phyloP scores from a whole-genome alignment of 2,888 invertebrate genomes.

The Torymus auratus region DNA sequence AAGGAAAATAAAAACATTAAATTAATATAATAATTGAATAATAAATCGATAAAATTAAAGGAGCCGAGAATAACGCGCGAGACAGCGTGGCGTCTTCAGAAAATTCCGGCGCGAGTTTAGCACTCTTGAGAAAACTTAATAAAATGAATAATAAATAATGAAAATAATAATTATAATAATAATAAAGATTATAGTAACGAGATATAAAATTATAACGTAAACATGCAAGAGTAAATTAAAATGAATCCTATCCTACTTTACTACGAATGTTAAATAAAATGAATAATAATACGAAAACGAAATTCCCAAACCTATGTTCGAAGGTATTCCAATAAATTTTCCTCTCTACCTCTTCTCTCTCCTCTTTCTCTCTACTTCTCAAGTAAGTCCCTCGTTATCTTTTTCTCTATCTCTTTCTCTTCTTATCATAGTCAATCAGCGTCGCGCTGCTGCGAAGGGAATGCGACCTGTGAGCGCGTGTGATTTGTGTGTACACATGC shows the following conservation, averaged over 20 bases:
- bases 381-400: slow-evolving; percentile 22
- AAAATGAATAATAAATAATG: slow-evolving; percentile 24
- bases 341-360: slow-evolving; percentile 44
- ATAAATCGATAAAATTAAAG: slow-evolving; percentile 12
- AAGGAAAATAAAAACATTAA: slow-evolving; percentile 29
- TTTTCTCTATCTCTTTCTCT: slow-evolving; percentile 34
- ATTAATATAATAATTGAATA: slow-evolving; percentile 4
- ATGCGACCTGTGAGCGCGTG: neutral
- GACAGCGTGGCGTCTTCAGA: neutral
- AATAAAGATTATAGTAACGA: slow-evolving; percentile 16
- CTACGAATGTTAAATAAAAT: slow-evolving; percentile 9
- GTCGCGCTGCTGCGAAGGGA: slow-evolving; percentile 1
- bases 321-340: slow-evolving; percentile 45
- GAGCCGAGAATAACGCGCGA: neutral
- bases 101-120: slow-evolving; percentile 6
- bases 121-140: slow-evolving; percentile 30
- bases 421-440: slow-evolving; percentile 46
- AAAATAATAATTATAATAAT: slow-evolving; percentile 15
- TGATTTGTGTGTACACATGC: neutral
- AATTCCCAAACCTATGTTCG: slow-evolving; percentile 9
- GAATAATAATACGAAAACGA: slow-evolving; percentile 14
- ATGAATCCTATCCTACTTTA: slow-evolving; percentile 27
- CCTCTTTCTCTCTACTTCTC: neutral
- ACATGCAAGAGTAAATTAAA: slow-evolving; percentile 11
- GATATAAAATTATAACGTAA: slow-evolving; percentile 2